Conservation (phyloP, 2,888 invertebrate species). For the Altica lythri region DNA sequence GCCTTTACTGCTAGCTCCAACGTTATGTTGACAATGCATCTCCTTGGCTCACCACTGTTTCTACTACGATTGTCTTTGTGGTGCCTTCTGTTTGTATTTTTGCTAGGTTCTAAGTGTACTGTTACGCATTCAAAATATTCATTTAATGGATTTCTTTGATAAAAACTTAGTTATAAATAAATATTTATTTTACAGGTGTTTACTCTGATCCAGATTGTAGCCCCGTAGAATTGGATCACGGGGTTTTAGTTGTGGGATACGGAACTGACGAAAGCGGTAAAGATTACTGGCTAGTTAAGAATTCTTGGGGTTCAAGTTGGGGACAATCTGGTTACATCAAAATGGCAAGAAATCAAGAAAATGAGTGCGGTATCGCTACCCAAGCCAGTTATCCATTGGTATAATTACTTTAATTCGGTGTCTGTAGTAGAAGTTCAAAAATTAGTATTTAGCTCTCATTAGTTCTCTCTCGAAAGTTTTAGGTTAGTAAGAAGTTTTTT, state of each 20-base stretch:
- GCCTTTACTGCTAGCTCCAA: too few relatives aligned
- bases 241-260: conserved; percentile 83
- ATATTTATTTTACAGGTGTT: conserved; percentile 47
- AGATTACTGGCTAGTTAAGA: conserved; percentile 88
- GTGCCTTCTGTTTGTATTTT: too few relatives aligned
- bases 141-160: neutral
- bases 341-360: conserved; percentile 82
- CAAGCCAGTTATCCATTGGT: conserved; percentile 85
- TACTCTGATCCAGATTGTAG: conserved; percentile 76
- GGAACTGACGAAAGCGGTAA: conserved; percentile 73
- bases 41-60: too few relatives aligned
- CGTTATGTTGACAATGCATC: too few relatives aligned
- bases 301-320: conserved; percentile 83
- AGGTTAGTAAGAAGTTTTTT: too few relatives aligned
- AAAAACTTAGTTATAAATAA: conserved; percentile 58
- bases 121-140: too few relatives aligned
- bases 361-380: conserved; percentile 87
- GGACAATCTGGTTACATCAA: conserved; percentile 85
- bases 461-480: too few relatives aligned
- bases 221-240: conserved; percentile 76
- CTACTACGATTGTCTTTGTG: too few relatives aligned
- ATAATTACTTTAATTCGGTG: too few relatives aligned
- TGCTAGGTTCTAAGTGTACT: too few relatives aligned
- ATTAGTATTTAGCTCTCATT: too few relatives aligned
- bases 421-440: too few relatives aligned